phyloP scores from a whole-genome alignment of 2,113 vertebrate species.

The Nothobranchius furzeri region DNA sequence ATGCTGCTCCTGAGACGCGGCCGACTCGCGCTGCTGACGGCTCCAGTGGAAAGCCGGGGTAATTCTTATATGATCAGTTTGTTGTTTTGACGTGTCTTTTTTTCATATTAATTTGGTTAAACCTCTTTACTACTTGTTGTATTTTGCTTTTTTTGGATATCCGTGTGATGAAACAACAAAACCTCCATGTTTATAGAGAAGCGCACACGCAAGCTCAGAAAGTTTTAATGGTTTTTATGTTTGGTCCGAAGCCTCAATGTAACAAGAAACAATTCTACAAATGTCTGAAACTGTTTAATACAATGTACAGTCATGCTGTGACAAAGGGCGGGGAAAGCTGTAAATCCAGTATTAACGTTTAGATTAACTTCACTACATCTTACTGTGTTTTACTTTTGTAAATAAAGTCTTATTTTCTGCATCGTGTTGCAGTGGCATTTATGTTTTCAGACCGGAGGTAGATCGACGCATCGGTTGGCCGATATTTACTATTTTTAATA shows the following conservation, averaged over 20 bases:
- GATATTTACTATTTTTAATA: too few species aligned
- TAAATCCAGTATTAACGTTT: constrained; percentile 53
- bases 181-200: too few species aligned
- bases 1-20: too few species aligned
- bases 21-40: too few species aligned
- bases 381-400: constrained; percentile 61
- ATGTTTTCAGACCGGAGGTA: not conserved
- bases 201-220: too few species aligned
- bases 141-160: not conserved
- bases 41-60: too few species aligned
- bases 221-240: constrained; percentile 5
- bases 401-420: constrained; percentile 49
- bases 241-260: constrained; percentile 9
- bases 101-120: constrained; percentile 4
- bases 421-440: not conserved
- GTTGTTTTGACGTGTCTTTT: constrained; percentile 14
- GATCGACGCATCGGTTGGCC: too few species aligned
- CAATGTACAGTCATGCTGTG: constrained; percentile 1
- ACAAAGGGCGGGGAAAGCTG: constrained; percentile 41
- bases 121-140: constrained; percentile 20
- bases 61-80: not conserved
- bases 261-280: not conserved
- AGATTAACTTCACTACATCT: constrained; percentile 65
- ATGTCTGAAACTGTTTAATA: constrained; percentile 12
- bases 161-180: not conserved